Base-by-base conservation (phyloP, 2,113 vertebrate genomes). In the Phrynosoma platyrhinos region DNA sequence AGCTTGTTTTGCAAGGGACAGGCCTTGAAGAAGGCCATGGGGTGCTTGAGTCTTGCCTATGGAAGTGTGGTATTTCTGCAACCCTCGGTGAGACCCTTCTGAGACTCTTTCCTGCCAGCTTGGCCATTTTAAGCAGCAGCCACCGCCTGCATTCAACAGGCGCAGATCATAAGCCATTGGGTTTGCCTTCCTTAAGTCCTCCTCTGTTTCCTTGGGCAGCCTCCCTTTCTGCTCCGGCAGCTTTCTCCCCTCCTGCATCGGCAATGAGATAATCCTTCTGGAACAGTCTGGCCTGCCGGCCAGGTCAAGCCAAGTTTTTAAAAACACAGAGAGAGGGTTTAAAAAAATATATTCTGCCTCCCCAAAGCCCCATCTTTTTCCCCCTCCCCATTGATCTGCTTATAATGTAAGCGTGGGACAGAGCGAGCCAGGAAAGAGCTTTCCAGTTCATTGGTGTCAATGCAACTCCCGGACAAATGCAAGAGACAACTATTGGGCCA, bases 231-330 rank as follows among this genome's bases (percentile, higher is more conserved):
- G 27, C 64, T 69, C 18, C 42, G 13, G 42, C 27, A 0, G 9
- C 74, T 42, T 42, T 6, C 58, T 1, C 58, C 75, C 40, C 55
- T 5, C 84, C 58, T 2, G 40, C 1, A 14, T 20, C 9, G n/a
- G 30, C 12, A 13, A 52, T 20, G 71, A 85, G 72, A 85, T 85
- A 85, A 89, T 81, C 83, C 52, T 47, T 66, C 75, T 32, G 82
- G 86, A 72, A 85, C 55, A 6, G 69, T 42, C 82, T 23, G 5
- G 53, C 10, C 78, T 14, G 68, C 69, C 52, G 0, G 2, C 58
- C 40, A 69, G 14, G 20, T 75, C 77, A 74, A 85, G 78, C 13
- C 83, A 25, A 72, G 53, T 72, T 23, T 47, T 47, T 47, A 47
- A 47, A 47, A 47, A 47, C 47, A 47, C 47, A 47, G 5, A 47